A percentile compares a stretch with the other conserved stretches of the same genome.
phyloP scores from a whole-genome alignment of 1,140 invertebrate genomes.

The Cyclargus thomasi region DNA sequence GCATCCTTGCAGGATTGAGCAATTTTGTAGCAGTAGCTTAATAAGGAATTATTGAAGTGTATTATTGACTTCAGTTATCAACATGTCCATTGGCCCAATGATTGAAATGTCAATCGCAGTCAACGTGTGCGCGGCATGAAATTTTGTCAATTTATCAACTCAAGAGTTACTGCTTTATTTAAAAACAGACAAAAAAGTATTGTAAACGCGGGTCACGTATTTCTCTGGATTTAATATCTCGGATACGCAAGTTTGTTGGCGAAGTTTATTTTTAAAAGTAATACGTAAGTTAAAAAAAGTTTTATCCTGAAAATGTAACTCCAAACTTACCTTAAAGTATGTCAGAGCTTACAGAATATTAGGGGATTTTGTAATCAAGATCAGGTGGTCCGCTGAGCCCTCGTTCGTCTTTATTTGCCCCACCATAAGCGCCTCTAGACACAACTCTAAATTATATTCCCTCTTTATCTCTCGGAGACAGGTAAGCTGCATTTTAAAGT shows the following conservation, averaged over 20 bases:
- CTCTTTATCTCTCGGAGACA: slow-evolving; percentile 37
- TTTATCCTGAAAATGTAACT: neutral
- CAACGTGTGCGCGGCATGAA: neutral
- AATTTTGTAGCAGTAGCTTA: neutral
- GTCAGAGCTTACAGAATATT: neutral
- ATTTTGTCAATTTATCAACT: too few relatives aligned
- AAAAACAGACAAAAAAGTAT: neutral
- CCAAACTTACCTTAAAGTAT: neutral
- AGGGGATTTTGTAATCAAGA: slow-evolving; percentile 24
- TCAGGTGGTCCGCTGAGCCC: slow-evolving; percentile 44
- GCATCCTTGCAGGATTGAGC: too few relatives aligned
- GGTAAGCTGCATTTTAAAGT: slow-evolving; percentile 27
- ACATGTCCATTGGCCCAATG: neutral
- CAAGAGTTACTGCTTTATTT: too few relatives aligned
- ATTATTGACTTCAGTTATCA: neutral
- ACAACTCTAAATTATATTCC: slow-evolving; percentile 32
- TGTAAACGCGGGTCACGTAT: neutral
- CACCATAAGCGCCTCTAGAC: slow-evolving; percentile 27
- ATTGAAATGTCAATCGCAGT: slow-evolving; percentile 1
- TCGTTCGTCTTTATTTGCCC: slow-evolving; percentile 52
- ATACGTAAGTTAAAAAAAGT: neutral
- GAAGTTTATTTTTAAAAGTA: neutral
- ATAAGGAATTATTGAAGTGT: neutral
- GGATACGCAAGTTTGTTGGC: neutral
- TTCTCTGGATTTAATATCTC: neutral